Evolutionary conservation across 37 sponge, comb jelly and placozoan species (phyloP), one percentile per base, ranked within the genome.

Genomic region (Diacarnus erythraeanus): DNA sequence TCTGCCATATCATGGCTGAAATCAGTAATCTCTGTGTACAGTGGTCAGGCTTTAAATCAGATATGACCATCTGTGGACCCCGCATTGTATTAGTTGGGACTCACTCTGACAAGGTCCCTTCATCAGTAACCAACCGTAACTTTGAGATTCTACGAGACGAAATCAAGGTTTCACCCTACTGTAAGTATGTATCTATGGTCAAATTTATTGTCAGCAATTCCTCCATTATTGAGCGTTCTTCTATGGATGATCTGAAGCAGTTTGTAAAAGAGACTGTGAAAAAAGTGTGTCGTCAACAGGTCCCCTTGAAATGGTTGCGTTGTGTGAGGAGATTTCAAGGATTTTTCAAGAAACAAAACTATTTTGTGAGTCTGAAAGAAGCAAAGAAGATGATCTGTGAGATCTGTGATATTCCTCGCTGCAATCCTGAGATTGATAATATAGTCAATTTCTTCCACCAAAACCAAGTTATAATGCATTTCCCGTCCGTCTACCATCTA

Each of bases 291-390:
- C 67, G 76, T 25, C 82, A 86, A 39, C 77, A 80, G 26, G 83
- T 91, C 0, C 91, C 91, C 6, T 42, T 91, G 17, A 69, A 71
- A 59, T 91, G 91, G 91, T 57, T 91, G 71, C 72, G 84, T 8
- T 80, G 83, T 27, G 40, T 83, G 12, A 30, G 80, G 8, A 76
- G 84, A 61, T 77, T 91, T 65, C 69, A 82, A 18, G 60, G 57
- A 1, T 42, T 91, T 34, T 66, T 79, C 0, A 40, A 43, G 0
- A 65, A 64, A 31, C 67, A 79, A n/a, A 64, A 43, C 18, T 51
- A 68, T 42, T 77, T 91, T 39, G 36, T 86, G 33, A 61, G 83
- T n/a, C 66, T 83, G 29, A 25, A n/a, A 29, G 84, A 89, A 9
- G 73, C 80, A 3, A 27, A 40, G 41, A 80, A 84, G 30, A 36